Evolutionary conservation across 2,113 vertebrate species (phyloP), one percentile per base, ranked within the genome.

Genomic region (Dendropsophus ebraccatus): DNA sequence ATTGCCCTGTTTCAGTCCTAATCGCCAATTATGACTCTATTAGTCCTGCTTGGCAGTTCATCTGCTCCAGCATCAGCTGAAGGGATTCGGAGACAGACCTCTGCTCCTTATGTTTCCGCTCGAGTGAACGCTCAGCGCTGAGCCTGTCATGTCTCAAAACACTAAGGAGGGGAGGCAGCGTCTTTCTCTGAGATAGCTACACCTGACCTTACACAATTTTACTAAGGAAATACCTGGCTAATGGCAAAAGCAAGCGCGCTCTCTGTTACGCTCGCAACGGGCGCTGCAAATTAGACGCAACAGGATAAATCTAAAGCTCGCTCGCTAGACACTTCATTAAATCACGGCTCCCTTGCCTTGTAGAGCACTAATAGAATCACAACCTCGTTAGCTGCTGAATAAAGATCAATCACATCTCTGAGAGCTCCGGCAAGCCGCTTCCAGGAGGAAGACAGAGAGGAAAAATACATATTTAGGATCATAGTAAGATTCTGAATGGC

Each of bases 21-120:
- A 98, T 98, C 93, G 95, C 96, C 97, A 98, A 97, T 99, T 97
- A 99, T 98, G 96, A 95, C 95, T 98, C 96, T 95, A 97, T 99
- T 98, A 98, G 96, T 95, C 93, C 93, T 95, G 88, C 93, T 92
- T 97, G 98, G 96, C 97, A 98, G 96, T 94, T 97, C 95, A 95
- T 95, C 96, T 96, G 97, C 96, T 96, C 94, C 93, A 88, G 94
- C 95, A 91, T 93, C 91, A 65, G 93, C 94, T 91, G 84, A 94
- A 92, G 92, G 78, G 93, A 93, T 94, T 94, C 88, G 88, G 92
- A 92, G 92, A 89, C 83, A 85, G 93, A 97, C 96, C 96, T 96
- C 94, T 96, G 96, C 94, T 96, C 93, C 91, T 89, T 84, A 1
- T 6, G 62, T 94, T 96, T 98, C 95, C 88, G 90, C 96, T 94